Evolutionary conservation across 2,113 vertebrate genomes (phyloP).

Genomic region (Thamnaconus septentrionalis): DNA sequence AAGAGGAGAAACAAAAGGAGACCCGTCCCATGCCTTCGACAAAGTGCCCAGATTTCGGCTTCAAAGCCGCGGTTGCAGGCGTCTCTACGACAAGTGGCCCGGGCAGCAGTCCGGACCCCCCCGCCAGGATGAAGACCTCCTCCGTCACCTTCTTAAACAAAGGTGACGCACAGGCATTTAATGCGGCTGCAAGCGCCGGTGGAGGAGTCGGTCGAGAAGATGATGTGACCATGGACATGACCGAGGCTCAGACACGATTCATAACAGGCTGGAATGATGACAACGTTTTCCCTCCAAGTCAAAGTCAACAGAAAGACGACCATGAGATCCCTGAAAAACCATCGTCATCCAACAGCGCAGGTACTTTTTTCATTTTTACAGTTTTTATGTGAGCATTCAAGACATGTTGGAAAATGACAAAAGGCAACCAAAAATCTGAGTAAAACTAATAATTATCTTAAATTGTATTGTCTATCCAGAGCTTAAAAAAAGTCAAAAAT

Average conservation of each 20-base stretch:
- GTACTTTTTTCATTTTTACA: slow-evolving; percentile 6
- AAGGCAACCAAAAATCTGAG: too few species aligned
- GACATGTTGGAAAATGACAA: too few species aligned
- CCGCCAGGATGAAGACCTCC: not conserved
- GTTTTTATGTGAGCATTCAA: too few species aligned
- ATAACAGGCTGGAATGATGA: not conserved
- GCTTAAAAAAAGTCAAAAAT: too few species aligned
- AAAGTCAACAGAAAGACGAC: slow-evolving; percentile 4
- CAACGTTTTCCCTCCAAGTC: slow-evolving; percentile 2
- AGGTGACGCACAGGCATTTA: slow-evolving; percentile 19
- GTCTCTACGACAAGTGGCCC: slow-evolving; percentile 29
- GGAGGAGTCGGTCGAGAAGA: slow-evolving; percentile 12
- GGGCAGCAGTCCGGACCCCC: slow-evolving; percentile 10
- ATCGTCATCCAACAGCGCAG: slow-evolving; percentile 9
- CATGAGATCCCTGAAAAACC: slow-evolving; percentile 5
- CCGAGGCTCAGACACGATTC: slow-evolving; percentile 31
- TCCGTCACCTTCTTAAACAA: not conserved
- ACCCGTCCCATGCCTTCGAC: not conserved
- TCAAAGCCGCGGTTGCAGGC: slow-evolving; percentile 35
- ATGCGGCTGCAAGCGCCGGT: slow-evolving; percentile 3
- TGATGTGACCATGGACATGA: slow-evolving; percentile 43
- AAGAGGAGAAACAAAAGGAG: slow-evolving; percentile 1
- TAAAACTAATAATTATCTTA: too few species aligned
- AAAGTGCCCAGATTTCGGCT: slow-evolving; percentile 21
- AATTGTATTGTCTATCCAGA: too few species aligned